These are phyloP conservation scores for Daboia siamensis DNA, from an alignment of 2,113 vertebrate genomes.

Conservation along the genomic window DNA sequence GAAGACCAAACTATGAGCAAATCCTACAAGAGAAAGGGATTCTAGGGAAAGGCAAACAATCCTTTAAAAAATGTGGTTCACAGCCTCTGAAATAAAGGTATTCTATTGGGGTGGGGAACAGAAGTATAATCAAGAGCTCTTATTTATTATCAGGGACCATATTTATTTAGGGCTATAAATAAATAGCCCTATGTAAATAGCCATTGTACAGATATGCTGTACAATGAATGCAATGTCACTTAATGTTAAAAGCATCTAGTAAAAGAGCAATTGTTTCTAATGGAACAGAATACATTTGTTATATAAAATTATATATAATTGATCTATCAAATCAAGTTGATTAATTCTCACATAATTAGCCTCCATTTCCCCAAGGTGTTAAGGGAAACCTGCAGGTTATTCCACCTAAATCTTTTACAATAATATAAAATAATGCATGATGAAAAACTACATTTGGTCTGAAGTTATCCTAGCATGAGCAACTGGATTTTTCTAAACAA, in stretches of 20 bases:
- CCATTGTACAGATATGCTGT: not conserved
- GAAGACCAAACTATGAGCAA: conserved; percentile 56
- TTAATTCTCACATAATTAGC: not conserved
- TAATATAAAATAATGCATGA: too few species aligned
- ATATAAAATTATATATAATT: conserved; percentile 19
- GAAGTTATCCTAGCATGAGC: not conserved
- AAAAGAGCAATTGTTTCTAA: not conserved
- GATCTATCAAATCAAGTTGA: not conserved
- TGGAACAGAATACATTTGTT: conserved; percentile 1
- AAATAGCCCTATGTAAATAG: too few species aligned
- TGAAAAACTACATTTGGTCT: not conserved
- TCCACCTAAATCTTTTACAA: not conserved
- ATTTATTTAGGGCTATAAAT: conserved; percentile 12
- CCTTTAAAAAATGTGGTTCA: conserved; percentile 51
- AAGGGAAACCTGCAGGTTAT: too few species aligned
- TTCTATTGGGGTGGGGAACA: not conserved
- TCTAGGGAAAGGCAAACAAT: conserved; percentile 56
- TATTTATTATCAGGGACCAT: not conserved
- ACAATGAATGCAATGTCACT: not conserved
- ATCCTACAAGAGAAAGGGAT: conserved; percentile 44
- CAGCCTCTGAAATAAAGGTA: conserved; percentile 22
- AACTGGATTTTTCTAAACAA: not conserved
- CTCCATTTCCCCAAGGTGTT: not conserved
- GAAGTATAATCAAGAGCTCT: not conserved
- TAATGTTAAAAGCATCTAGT: not conserved